Base-by-base conservation (phyloP, 2,797 vertebrate genomes). In the Ficedula albicollis region DNA sequence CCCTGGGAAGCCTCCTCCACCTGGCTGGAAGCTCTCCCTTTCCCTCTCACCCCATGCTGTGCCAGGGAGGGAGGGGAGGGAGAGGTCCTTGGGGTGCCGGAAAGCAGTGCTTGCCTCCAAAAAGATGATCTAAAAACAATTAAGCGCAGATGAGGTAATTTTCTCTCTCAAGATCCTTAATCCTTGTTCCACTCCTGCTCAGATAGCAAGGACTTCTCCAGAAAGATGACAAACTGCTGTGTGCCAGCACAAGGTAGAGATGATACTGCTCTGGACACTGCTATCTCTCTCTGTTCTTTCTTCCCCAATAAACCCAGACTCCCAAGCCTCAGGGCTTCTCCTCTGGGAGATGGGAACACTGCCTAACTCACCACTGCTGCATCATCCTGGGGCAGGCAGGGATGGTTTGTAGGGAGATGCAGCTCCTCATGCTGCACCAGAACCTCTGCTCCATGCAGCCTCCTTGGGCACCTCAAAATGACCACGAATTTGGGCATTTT, bases 71-170 rank as follows among this genome's bases (percentile, higher is more conserved):
- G 49, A 76, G 49, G 23, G 54, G 22, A 80, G 25, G 30, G 82
- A 64, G 41, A 38, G 21, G 21, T 80, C 88, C 81, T 88, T 0
- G 3, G 87, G 38, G 67, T 34, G 59, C 52, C 0, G 0, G 80
- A 73, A 95, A 76, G 46, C 26, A 68, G 52, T 0, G 2, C 48
- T 87, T 10, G 75, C 41, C 84, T 93, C 90, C 81, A 69, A 87
- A 84, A 83, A 82, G 78, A 64, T 41, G 92, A 89, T 48, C 46
- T 38, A 77, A 91, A 95, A 94, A 83, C 86, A 96, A 91, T 92
- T 91, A 95, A 75, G 43, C 66, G 15, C 34, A 91, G 58, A 92
- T 64, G 74, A 96, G 84, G 66, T 90, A 55, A 95, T 93, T 94
- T 94, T 56, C 46, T 54, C 46, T 88, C 80, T 93, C 68, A 67